Evolutionary conservation across 2,888 invertebrate genomes (phyloP).

Genomic region (Aleiodes leptofemur): DNA sequence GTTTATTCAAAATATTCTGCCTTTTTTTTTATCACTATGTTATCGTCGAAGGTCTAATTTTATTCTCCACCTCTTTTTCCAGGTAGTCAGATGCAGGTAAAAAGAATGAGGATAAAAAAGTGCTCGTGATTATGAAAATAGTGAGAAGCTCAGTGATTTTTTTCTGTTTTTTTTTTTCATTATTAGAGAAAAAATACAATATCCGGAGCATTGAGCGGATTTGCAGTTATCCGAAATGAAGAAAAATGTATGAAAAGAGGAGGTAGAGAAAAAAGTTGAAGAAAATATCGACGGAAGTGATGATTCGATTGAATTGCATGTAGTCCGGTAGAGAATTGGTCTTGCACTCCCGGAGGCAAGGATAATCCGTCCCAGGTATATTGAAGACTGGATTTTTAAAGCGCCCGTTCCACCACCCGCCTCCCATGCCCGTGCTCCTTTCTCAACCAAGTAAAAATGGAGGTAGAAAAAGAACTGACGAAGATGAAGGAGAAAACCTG

Average conservation of each 20-base stretch:
- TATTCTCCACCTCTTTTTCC: conserved; percentile 6
- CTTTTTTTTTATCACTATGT: conserved; percentile 21
- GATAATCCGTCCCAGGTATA: conserved; percentile 45
- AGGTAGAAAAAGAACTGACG: conserved; percentile 18
- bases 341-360: not conserved
- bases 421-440: conserved; percentile 11
- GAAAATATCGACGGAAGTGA: conserved; percentile 38
- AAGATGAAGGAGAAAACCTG: conserved; percentile 1
- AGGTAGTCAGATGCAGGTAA: conserved; percentile 37
- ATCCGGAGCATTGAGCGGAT: not conserved
- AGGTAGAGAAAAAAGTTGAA: conserved; percentile 1
- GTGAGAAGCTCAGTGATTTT: conserved; percentile 2
- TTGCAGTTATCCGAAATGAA: too few relatives aligned
- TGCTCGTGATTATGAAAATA: conserved; percentile 18
- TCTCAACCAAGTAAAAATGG: conserved; percentile 4
- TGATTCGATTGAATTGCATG: conserved; percentile 37
- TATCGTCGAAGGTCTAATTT: conserved; percentile 27
- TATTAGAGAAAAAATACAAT: not conserved
- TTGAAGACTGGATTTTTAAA: conserved; percentile 29
- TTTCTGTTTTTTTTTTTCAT: not conserved
- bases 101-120: not conserved
- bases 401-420: conserved; percentile 3
- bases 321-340: conserved; percentile 8
- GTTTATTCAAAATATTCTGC: conserved; percentile 7
- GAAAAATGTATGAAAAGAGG: too few relatives aligned